Evolutionary conservation across 2,888 invertebrate genomes (phyloP).

Genomic region (Xanthorhoe spadicearia): DNA sequence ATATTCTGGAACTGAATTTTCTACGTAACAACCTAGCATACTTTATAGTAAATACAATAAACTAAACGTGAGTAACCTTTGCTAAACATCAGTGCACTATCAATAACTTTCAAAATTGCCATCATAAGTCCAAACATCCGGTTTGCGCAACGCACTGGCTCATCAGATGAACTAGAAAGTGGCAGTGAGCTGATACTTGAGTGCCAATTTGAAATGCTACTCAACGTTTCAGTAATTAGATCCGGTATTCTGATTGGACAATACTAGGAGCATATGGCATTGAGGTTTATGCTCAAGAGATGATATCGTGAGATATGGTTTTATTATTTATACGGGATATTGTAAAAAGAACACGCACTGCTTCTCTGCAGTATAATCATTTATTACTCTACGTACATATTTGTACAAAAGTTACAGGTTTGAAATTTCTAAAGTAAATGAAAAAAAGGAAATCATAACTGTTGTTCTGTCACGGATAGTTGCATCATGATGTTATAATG

Average conservation of each 20-base stretch:
- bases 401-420: too few relatives aligned
- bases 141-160: constrained; percentile 26
- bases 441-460: not conserved
- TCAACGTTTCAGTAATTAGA: not conserved
- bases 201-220: constrained; percentile 8
- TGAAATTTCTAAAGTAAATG: too few relatives aligned
- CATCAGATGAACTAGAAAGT: constrained; percentile 32
- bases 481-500: not conserved
- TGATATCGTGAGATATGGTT: constrained; percentile 8
- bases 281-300: too few relatives aligned
- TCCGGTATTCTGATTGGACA: not conserved
- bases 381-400: too few relatives aligned
- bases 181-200: constrained; percentile 10
- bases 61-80: not conserved
- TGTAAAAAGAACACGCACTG: constrained; percentile 7
- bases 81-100: constrained; percentile 7
- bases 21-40: not conserved
- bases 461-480: not conserved
- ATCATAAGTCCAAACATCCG: constrained; percentile 18
- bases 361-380: too few relatives aligned
- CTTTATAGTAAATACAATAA: not conserved
- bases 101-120: constrained; percentile 22
- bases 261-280: not conserved
- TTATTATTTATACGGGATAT: not conserved
- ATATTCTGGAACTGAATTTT: constrained; percentile 23